A percentile compares a stretch with the other conserved stretches of the same genome.
Evolutionary conservation across 2,113 vertebrate genomes (phyloP).

Genomic region (Etheostoma cragini): DNA sequence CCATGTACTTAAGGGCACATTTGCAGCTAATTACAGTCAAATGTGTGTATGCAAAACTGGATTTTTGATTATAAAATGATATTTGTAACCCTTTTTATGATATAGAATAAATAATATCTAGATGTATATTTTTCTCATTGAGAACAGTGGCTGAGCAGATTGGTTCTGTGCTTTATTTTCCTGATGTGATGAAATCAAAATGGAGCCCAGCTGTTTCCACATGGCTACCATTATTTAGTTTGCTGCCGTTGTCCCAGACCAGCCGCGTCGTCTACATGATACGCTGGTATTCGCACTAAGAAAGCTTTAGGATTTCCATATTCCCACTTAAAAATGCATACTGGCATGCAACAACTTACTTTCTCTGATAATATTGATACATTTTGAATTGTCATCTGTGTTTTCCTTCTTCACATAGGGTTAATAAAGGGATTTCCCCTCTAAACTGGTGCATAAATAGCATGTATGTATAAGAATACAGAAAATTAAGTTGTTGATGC

Average conservation of each 20-base stretch:
- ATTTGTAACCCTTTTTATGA: not conserved
- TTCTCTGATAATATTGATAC: no score
- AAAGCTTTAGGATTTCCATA: no score
- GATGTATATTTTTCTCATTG: not conserved
- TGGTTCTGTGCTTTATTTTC: not conserved
- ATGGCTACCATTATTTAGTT: not conserved
- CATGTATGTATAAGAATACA: no score
- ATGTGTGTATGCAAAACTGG: not conserved
- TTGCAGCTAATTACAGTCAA: not conserved
- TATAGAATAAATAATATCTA: not conserved
- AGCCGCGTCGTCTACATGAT: no score
- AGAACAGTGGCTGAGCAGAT: not conserved
- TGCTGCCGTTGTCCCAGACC: constrained; percentile 2
- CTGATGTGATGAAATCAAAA: constrained; percentile 3
- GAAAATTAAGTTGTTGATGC: no score
- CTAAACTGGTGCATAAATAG: no score
- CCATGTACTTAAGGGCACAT: not conserved
- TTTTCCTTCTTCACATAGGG: no score
- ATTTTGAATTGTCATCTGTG: no score
- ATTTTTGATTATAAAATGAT: not conserved
- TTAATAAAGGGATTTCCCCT: no score
- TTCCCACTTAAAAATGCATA: no score
- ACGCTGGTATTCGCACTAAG: no score
- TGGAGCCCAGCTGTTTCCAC: not conserved
- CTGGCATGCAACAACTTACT: no score